Conservation (phyloP, 37 sponge, comb jelly and placozoan species). For the Amphimedon queenslandica region DNA sequence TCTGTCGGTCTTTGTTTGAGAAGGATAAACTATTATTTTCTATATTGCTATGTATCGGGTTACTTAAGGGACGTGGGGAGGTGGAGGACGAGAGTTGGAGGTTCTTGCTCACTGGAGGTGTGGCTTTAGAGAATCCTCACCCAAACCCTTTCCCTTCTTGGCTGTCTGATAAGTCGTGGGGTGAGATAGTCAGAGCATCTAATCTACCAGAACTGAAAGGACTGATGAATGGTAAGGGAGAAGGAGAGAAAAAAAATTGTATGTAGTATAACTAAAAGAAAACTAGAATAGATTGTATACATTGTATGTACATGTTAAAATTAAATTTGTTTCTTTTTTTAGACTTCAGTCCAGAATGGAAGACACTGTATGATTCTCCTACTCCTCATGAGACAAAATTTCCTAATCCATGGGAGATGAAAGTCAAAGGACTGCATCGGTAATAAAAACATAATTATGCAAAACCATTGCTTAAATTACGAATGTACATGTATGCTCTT, state of each 20-base stretch:
- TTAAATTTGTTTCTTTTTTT: background rate
- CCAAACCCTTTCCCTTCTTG: conserved; percentile 97
- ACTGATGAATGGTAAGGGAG: conserved; percentile 52
- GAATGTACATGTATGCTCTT: conserved; percentile 3
- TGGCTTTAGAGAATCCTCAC: conserved; percentile 97
- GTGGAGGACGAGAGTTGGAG: conserved; percentile 93
- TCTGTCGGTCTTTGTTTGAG: conserved; percentile 97
- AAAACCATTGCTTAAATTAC: background rate
- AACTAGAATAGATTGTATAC: no score
- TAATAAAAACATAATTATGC: conserved; percentile 22
- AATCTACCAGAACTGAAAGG: conserved; percentile 76
- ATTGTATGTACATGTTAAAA: no score
- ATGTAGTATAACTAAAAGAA: background rate
- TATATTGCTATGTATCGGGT: conserved; percentile 81
- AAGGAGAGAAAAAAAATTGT: background rate
- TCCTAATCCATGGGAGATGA: conserved; percentile 81
- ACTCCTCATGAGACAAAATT: conserved; percentile 69
- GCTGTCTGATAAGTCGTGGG: conserved; percentile 98
- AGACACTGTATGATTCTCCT: conserved; percentile 88
- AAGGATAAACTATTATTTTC: conserved; percentile 98
- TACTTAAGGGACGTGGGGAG: conserved; percentile 82
- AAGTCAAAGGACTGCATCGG: conserved; percentile 72
- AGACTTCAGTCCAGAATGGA: conserved; percentile 83
- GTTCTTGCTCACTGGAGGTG: conserved; percentile 98
- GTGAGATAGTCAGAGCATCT: conserved; percentile 96